Base-by-base conservation (phyloP, 2,797 vertebrate species). In the Esox masquinongy region DNA sequence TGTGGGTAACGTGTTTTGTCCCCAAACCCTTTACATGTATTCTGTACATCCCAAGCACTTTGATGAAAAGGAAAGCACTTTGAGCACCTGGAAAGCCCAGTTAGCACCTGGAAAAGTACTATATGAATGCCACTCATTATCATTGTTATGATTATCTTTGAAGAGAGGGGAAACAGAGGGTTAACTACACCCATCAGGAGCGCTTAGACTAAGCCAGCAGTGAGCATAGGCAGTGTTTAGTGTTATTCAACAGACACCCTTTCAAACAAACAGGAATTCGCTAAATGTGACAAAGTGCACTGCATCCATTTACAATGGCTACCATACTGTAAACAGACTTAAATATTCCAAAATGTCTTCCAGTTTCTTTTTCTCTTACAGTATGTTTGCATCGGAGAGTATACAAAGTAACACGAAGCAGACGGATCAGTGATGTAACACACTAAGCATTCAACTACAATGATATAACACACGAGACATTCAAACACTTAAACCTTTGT, bases 301-400 rank as follows among this genome's bases (percentile, higher is more conserved):
- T 74, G 72, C 22, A 39, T 31, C 72, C 50, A 61, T 53, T 47
- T 67, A 70, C 75, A 79, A 79, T 77, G 43, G 56, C 72, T 22
- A 39, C 50, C 70, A 75, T 61, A 49, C 26, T 59, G 19, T 68
- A 8, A 66, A 59, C 43, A 29, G 12, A 68, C 29, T 51, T 11
- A 67, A 63, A 71, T 43, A 76, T 72, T 69, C 66, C 29, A 67
- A 51, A 34, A 49, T 36, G 68, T 22, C 19, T 77, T 76, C 63
- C 59, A 56, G 43, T 67, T 22, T 67, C n/a, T 22, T 31, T 71
- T 34, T 22, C 5, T 70, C 17, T 74, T 59, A 75, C 39, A 74
- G 72, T 68, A 15, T 50, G 36, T 29, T 26, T 64, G 47, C 63
- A n/a, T 51, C 43, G 61, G 72, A 22, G 43, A 69, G 78, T 72